Base-by-base conservation (phyloP, 1,140 invertebrate genomes). In the Temnothorax nylanderi region DNA sequence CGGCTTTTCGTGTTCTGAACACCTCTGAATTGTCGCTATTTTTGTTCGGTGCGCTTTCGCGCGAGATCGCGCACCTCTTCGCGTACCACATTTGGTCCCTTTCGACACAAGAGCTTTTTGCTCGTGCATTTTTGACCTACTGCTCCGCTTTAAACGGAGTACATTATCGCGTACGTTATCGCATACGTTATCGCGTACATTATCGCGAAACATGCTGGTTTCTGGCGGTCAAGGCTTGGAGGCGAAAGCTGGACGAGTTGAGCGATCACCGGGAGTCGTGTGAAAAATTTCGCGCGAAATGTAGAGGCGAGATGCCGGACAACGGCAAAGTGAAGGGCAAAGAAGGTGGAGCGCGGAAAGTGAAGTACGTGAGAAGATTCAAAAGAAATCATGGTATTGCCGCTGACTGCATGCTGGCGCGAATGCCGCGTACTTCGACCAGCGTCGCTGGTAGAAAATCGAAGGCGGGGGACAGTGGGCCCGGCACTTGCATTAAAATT, bases 351-450 rank as follows among this genome's bases (percentile, higher is more conserved):
- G 49, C 18, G 49, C 16, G 26, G 49, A 65, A 51, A 60, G 76
- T 32, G 41, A 86, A 71, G 77, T 84, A 87, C 80, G 85, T 84
- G 85, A 82, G 85, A 87, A 75, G 71, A 87, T 85, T 85, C 37
- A n/a, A 32, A 69, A 87, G 80, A 54, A 54, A 85, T n/a, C 37
- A 49, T 60, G 62, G 26, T 81, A 72, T 72, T 58, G 54, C 37
- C 26, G 41, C 13, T 34, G 76, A 86, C 64, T 60, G 26, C 26
- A 26, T 26, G 34, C 64, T 80, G 49, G 34, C 56, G 77, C 65
- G 32, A 80, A 62, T 81, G 69, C 32, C 64, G 41, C 58, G 51
- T 34, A 49, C 54, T 47, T 71, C 32, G 51, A 11, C 26, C 54
- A 3, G 7, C 67, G 41, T 44, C 26, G 54, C 18, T 32, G 41